phyloP scores from a whole-genome alignment of 2,888 invertebrate species.

The Nomada hirtipes region DNA sequence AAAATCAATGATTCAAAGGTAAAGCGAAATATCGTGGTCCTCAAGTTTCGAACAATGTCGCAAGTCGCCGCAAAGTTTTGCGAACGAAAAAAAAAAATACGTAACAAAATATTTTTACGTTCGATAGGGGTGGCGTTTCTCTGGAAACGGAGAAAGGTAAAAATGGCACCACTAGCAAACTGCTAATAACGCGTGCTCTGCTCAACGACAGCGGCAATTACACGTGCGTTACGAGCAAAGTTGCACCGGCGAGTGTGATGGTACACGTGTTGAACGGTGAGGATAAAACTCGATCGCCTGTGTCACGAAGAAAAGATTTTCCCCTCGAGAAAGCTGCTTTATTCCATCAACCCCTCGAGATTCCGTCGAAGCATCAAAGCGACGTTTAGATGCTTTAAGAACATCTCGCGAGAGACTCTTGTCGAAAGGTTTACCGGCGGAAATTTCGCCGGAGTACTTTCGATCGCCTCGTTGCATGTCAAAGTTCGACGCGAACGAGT shows the following conservation, averaged over 20 bases:
- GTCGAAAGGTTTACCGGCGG: neutral
- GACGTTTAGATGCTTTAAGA: constrained; percentile 13
- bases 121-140: constrained; percentile 91
- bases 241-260: constrained; percentile 84
- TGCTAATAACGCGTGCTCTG: constrained; percentile 93
- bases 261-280: constrained; percentile 81
- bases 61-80: too few species aligned
- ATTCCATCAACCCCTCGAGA: constrained; percentile 29
- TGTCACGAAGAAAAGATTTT: neutral
- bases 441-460: constrained; percentile 6
- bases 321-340: neutral
- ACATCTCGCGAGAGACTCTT: constrained; percentile 15
- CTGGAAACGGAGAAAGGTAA: constrained; percentile 93
- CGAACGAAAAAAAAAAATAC: constrained; percentile 7
- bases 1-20: neutral
- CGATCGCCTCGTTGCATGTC: constrained; percentile 12
- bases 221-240: constrained; percentile 94
- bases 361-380: constrained; percentile 18
- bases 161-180: constrained; percentile 91
- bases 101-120: constrained; percentile 41
- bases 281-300: constrained; percentile 51
- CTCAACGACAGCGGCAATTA: constrained; percentile 94
- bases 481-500: neutral
- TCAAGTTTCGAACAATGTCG: too few species aligned
- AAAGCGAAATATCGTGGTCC: too few species aligned